phyloP scores from a whole-genome alignment of 92 coral and sea anemone species.

The Desmophyllum pertusum region DNA sequence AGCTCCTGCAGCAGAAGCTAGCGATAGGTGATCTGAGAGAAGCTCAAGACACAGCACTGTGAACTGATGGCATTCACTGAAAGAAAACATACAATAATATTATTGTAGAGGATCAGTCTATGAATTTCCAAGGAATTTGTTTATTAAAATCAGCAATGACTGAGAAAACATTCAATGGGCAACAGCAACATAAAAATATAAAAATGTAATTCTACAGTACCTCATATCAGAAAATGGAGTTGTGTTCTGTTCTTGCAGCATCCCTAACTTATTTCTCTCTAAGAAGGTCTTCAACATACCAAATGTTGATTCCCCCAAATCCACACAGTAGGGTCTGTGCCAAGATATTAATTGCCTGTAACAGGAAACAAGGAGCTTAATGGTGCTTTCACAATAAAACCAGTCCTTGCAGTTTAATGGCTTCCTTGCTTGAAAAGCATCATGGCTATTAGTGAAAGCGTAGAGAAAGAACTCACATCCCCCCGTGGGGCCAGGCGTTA shows the following conservation, averaged over 20 bases:
- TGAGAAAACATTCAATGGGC: background rate
- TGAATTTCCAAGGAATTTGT: too few relatives aligned
- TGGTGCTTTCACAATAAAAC: slow-evolving; percentile 61
- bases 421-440: too few relatives aligned
- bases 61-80: slow-evolving; percentile 75
- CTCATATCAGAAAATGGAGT: slow-evolving; percentile 70
- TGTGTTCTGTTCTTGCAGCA: slow-evolving; percentile 45
- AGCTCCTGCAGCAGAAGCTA: slow-evolving; percentile 84
- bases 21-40: slow-evolving; percentile 74
- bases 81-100: background rate
- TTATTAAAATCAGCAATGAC: too few relatives aligned
- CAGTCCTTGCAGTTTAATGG: too few relatives aligned
- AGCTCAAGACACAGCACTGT: slow-evolving; percentile 77
- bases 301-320: slow-evolving; percentile 80
- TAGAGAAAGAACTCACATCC: too few relatives aligned
- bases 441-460: too few relatives aligned
- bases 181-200: too few relatives aligned
- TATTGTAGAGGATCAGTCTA: too few relatives aligned
- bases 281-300: slow-evolving; percentile 64
- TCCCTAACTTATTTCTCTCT: slow-evolving; percentile 67
- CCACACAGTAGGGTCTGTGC: slow-evolving; percentile 87
- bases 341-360: slow-evolving; percentile 79
- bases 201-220: slow-evolving; percentile 19
- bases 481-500: too few relatives aligned
- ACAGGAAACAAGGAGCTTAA: background rate